Conservation (phyloP, 2,888 invertebrate species). For the Cephonodes hylas region DNA sequence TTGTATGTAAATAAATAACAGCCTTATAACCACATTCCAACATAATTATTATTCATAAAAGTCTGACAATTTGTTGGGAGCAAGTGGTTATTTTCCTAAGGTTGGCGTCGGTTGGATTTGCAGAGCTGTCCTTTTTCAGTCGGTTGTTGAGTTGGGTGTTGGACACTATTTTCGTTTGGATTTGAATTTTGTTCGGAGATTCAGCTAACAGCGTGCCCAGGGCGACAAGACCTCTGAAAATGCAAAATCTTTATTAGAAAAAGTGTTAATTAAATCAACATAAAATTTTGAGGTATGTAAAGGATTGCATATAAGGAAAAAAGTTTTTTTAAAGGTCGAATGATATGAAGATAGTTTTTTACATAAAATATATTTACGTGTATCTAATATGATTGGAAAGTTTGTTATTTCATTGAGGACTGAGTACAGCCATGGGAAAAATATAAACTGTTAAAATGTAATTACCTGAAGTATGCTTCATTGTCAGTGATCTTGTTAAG, state of each 20-base stretch:
- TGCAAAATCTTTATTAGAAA: slow-evolving; percentile 14
- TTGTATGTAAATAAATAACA: slow-evolving; percentile 35
- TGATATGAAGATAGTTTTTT: too few species aligned
- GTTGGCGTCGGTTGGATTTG: slow-evolving; percentile 47
- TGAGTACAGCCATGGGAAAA: too few species aligned
- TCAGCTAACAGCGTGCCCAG: slow-evolving; percentile 86
- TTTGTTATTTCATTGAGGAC: too few species aligned
- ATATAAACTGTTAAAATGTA: not conserved
- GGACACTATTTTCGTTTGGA: slow-evolving; percentile 65
- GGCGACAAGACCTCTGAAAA: slow-evolving; percentile 86
- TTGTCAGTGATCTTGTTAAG: slow-evolving; percentile 82
- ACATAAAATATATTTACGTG: too few species aligned
- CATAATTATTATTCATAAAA: slow-evolving; percentile 52
- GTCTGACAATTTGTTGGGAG: slow-evolving; percentile 66
- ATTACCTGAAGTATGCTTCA: slow-evolving; percentile 85
- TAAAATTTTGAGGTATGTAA: not conserved
- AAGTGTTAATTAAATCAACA: not conserved
- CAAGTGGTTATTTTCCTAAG: slow-evolving; percentile 60
- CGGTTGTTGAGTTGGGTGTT: slow-evolving; percentile 56
- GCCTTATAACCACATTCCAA: slow-evolving; percentile 27
- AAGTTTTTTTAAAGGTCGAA: too few species aligned
- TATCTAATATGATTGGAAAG: too few species aligned
- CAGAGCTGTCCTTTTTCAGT: slow-evolving; percentile 60
- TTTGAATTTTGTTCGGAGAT: slow-evolving; percentile 61
- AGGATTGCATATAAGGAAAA: too few species aligned